These are phyloP conservation scores for Coleophora flavipennella DNA, from an alignment of 2,888 invertebrate genomes.

Conservation along the genomic window DNA sequence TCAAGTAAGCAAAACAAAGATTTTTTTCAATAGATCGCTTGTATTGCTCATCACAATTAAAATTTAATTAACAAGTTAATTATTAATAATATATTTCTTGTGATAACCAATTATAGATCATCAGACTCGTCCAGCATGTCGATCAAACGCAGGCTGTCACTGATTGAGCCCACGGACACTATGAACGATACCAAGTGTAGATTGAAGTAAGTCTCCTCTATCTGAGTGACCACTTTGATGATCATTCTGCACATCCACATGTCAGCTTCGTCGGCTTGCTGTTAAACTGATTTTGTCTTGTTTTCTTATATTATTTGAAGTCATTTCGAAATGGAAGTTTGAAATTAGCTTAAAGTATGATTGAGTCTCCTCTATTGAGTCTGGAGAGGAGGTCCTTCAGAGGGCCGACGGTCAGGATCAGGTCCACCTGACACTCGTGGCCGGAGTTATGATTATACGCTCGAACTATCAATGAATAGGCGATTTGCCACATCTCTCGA, in stretches of 20 bases:
- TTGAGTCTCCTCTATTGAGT: conserved; percentile 28
- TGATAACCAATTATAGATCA: conserved; percentile 15
- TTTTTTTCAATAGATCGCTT: too few relatives aligned
- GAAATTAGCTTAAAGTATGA: neutral
- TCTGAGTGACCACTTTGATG: conserved; percentile 42
- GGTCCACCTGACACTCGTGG: conserved; percentile 58
- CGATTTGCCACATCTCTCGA: conserved; percentile 62
- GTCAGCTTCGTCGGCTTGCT: conserved; percentile 2
- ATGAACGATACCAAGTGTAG: conserved; percentile 49
- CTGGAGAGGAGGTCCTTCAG: conserved; percentile 39
- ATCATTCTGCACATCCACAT: conserved; percentile 62
- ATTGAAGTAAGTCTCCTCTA: conserved; percentile 46
- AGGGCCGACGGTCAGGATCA: conserved; percentile 50
- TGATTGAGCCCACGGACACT: conserved; percentile 45
- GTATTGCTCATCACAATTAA: too few relatives aligned
- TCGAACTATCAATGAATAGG: conserved; percentile 56
- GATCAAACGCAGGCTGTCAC: conserved; percentile 46
- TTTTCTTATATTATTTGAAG: neutral
- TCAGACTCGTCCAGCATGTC: conserved; percentile 56
- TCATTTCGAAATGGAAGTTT: neutral
- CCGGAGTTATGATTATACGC: conserved; percentile 44
- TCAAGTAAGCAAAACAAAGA: too few relatives aligned
- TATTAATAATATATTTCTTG: too few relatives aligned
- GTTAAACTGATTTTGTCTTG: neutral
- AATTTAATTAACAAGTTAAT: too few relatives aligned